Base-by-base conservation (phyloP, 2,797 vertebrate genomes). In the Fringilla coelebs region DNA sequence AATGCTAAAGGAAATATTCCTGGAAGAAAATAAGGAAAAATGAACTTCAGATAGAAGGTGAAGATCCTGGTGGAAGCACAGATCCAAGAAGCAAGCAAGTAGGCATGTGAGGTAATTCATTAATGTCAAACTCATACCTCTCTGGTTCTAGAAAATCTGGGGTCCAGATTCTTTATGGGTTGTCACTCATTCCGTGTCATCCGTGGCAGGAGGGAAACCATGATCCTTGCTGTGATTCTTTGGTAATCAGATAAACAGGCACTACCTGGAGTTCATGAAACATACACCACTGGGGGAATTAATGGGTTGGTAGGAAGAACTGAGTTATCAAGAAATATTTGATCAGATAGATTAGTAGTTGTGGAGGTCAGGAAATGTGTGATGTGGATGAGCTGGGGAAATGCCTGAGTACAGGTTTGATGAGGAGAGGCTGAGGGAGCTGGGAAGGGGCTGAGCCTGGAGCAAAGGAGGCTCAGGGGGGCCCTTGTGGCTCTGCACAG, bases 121-220 rank as follows among this genome's bases (percentile, higher is more conserved):
- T 43, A 0, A 2, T 3, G 6, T 34, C 9, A 52, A 80, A 45
- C 4, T 55, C 26, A 26, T 0, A 9, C 21, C 10, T 78, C 13
- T 34, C 6, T 48, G 2, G 7, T 38, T 67, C 26, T 10, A 4
- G 16, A 22, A 38, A 26, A 2, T 15, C 19, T 31, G 17, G 5
- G 2, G 7, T 36, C 9, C 4, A 5, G 8, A 65, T 60, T 41
- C 28, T 13, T 19, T 68, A 9, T 0, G 0, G 12, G 13, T 2
- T 61, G 13, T 70, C 6, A 6, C 22, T 86, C 5, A 28, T n/a
- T 77, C 29, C 2, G 11, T 13, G 13, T 73, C 1, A 1, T 13
- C 17, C 11, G 6, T 22, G 18, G 22, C 32, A 58, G 17, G 7
- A 77, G 4, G 38, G 12, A 74, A 4, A 46, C 10, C 4, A 1